Percentiles rank a stretch among this genome's conserved stretches.
Evolutionary conservation across 2,888 invertebrate species (phyloP).

Genomic region (Glaucopsyche alexis): DNA sequence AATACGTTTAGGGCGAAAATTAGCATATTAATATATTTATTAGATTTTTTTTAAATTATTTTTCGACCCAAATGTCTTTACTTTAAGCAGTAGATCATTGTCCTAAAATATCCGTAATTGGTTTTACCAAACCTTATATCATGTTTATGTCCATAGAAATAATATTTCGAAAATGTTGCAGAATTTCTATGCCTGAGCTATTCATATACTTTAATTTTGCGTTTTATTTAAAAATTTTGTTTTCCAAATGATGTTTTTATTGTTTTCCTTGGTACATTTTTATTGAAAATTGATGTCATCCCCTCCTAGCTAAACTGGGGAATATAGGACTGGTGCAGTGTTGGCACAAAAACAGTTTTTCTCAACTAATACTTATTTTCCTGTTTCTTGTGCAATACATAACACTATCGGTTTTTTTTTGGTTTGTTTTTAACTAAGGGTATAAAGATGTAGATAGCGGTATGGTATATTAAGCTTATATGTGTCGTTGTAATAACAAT

Average conservation of each 20-base stretch:
- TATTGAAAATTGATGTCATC: neutral
- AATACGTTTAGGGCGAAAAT: no score
- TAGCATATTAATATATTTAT: no score
- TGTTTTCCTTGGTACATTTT: neutral
- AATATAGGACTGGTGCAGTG: neutral
- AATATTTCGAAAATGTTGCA: slow-evolving; percentile 13
- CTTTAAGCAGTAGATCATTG: no score
- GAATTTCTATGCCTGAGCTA: slow-evolving; percentile 29
- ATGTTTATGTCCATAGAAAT: neutral
- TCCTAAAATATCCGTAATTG: no score
- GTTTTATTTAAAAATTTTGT: slow-evolving; percentile 28
- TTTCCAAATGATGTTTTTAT: slow-evolving; percentile 24
- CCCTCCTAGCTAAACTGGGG: slow-evolving; percentile 26
- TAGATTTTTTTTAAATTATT: no score
- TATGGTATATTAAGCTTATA: neutral
- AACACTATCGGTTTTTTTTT: slow-evolving; percentile 1
- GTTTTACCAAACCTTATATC: no score
- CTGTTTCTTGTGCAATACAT: slow-evolving; percentile 29
- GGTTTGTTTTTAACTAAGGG: slow-evolving; percentile 6
- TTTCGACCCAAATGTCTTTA: no score
- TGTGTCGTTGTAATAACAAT: neutral
- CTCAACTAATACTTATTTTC: slow-evolving; percentile 11
- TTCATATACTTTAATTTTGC: slow-evolving; percentile 11
- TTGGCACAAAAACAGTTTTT: neutral
- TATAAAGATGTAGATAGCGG: neutral